A percentile compares a stretch with the other conserved stretches of the same genome.
These are phyloP conservation scores for Heliconius hortense DNA, from an alignment of 2,888 invertebrate species.

Conservation along the genomic window DNA sequence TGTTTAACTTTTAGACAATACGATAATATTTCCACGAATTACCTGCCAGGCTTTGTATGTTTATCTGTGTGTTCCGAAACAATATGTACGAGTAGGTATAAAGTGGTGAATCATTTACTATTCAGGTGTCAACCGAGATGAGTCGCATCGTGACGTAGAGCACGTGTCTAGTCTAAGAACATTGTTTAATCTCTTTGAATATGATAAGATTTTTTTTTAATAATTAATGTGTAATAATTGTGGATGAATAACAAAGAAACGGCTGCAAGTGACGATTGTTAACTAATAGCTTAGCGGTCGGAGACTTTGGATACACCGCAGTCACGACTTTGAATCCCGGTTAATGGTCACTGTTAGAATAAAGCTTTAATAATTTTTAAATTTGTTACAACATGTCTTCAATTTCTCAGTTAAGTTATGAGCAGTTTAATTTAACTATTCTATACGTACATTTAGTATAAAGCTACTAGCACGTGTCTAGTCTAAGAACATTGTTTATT, in stretches of 20 bases:
- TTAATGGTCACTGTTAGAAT: too few relatives aligned
- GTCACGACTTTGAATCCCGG: too few relatives aligned
- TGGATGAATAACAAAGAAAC: neutral
- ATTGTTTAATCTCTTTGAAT: slow-evolving; percentile 1
- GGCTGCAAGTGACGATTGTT: too few relatives aligned
- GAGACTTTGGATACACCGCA: too few relatives aligned
- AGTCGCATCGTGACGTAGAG: slow-evolving; percentile 20
- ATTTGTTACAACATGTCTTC: too few relatives aligned
- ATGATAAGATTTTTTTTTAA: neutral
- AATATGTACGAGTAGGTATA: neutral
- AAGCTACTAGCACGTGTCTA: slow-evolving; percentile 13
- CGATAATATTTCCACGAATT: neutral
- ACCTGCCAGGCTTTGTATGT: neutral
- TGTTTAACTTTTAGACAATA: neutral
- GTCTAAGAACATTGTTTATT: slow-evolving; percentile 12
- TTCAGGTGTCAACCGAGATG: slow-evolving; percentile 21
- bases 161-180: slow-evolving; percentile 17
- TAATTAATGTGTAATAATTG: neutral
- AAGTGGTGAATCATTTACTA: slow-evolving; percentile 11
- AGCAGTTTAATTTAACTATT: too few relatives aligned
- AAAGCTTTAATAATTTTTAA: too few relatives aligned
- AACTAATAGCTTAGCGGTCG: too few relatives aligned
- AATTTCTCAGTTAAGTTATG: too few relatives aligned
- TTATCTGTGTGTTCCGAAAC: neutral
- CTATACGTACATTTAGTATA: too few relatives aligned